These are phyloP conservation scores for Natator depressus DNA, from an alignment of 2,113 vertebrate genomes.

Conservation along the genomic window DNA sequence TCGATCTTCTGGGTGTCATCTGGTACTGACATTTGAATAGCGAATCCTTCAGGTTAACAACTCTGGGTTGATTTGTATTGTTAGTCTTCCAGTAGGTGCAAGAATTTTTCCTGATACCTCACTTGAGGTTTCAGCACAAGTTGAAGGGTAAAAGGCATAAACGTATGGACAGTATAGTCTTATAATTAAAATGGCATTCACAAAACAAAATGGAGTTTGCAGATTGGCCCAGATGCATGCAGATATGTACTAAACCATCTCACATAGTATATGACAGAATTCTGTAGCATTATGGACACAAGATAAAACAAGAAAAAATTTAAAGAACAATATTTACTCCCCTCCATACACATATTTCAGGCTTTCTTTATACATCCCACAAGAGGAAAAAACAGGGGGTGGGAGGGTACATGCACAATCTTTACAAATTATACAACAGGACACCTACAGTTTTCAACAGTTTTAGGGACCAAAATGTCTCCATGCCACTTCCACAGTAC, in stretches of 20 bases:
- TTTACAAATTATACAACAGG: neutral
- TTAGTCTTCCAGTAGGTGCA: neutral
- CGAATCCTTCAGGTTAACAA: neutral
- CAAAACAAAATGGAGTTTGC: too few species aligned
- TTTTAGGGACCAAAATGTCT: neutral
- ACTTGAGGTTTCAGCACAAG: neutral
- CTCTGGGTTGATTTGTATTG: neutral
- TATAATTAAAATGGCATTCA: neutral
- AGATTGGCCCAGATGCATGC: neutral
- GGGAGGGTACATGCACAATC: neutral
- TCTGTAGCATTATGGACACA: neutral
- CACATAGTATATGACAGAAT: neutral
- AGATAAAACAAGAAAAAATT: neutral
- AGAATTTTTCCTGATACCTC: neutral
- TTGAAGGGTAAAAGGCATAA: neutral
- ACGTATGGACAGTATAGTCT: neutral
- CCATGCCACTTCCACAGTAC: neutral
- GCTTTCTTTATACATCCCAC: neutral
- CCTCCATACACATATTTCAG: neutral
- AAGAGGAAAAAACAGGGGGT: neutral
- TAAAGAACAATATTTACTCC: neutral
- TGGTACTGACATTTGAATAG: fast-evolving
- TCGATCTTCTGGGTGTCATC: fast-evolving
- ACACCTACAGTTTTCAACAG: neutral
- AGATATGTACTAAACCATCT: neutral